Base-by-base conservation (phyloP, 2,797 vertebrate genomes). In the Sciurus vulgaris region DNA sequence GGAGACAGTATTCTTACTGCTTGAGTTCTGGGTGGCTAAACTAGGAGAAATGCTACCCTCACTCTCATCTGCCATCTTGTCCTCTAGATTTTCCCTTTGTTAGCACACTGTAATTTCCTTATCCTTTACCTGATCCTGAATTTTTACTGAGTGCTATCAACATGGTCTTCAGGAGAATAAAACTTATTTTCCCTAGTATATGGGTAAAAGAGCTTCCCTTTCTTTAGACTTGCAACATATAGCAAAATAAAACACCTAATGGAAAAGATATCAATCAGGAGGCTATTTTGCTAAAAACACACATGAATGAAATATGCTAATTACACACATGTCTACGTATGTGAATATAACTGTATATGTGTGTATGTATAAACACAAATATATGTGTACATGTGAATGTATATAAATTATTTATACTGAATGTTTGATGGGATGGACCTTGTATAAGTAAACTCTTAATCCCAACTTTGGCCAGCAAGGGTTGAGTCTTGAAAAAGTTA, bases 121-220 rank as follows among this genome's bases (percentile, higher is more conserved):
- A 96, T 96, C 92, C 79, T 97, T 94, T 95, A 78, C 85, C 95
- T 97, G 92, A 97, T 81, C 70, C 0, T 11, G 91, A 79, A 96
- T 96, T 98, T 97, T 97, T 76, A 91, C 73, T 82, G 72, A 90
- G 73, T 94, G 97, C 86, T 97, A 92, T 96, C 98, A 96, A 98
- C 96, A 93, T 4, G 33, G 89, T 49, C 86, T 94, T 95, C 70
- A 91, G 86, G 38, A 90, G 18, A 86, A 86, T 73, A 35, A 92
- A 86, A 77, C 28, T 51, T 88, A 92, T 78, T 88, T 94, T 88
- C 67, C 38, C 61, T 17, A 11, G 54, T 88, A 26, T 49, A 30
- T 38, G 38, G 54, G 67, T 35, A 94, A 44, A 90, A 91, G 33
- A 63, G 15, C 61, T 78, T 63, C 30, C 14, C 18, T 69, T 83